phyloP scores from a whole-genome alignment of 2,888 invertebrate genomes.

The Eudemis profundana region DNA sequence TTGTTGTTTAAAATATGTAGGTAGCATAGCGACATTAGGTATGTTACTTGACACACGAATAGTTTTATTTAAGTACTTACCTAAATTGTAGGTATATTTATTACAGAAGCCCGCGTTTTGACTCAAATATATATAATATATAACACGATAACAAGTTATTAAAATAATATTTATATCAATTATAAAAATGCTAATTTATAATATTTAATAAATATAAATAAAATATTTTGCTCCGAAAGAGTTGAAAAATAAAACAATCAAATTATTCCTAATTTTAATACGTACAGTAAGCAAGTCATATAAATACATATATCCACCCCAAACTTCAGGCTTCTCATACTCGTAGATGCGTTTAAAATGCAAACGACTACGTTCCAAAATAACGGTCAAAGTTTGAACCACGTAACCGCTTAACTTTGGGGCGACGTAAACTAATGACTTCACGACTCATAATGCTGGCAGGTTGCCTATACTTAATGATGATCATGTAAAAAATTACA shows the following conservation, averaged over 20 bases:
- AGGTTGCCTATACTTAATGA: conserved; percentile 23
- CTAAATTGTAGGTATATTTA: too few relatives aligned
- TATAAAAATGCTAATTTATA: too few relatives aligned
- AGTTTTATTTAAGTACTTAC: too few relatives aligned
- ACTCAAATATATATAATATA: too few relatives aligned
- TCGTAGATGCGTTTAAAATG: conserved; percentile 32
- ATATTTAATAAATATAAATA: too few relatives aligned
- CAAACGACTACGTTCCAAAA: conserved; percentile 37
- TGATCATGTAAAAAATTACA: background rate
- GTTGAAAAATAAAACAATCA: background rate
- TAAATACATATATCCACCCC: background rate
- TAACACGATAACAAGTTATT: too few relatives aligned
- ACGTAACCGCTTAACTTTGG: conserved; percentile 41
- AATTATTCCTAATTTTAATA: background rate
- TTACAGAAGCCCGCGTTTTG: too few relatives aligned
- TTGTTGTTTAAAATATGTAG: too few relatives aligned
- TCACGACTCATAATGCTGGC: conserved; percentile 37
- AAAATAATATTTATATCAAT: too few relatives aligned
- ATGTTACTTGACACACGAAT: too few relatives aligned
- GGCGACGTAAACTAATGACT: conserved; percentile 28
- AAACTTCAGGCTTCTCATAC: conserved; percentile 23
- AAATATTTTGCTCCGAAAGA: too few relatives aligned
- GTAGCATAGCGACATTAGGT: too few relatives aligned
- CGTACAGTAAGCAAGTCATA: background rate
- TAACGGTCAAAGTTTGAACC: conserved; percentile 42